Evolutionary conservation across 2,113 vertebrate genomes (phyloP).

Genomic region (Haemorhous mexicanus): DNA sequence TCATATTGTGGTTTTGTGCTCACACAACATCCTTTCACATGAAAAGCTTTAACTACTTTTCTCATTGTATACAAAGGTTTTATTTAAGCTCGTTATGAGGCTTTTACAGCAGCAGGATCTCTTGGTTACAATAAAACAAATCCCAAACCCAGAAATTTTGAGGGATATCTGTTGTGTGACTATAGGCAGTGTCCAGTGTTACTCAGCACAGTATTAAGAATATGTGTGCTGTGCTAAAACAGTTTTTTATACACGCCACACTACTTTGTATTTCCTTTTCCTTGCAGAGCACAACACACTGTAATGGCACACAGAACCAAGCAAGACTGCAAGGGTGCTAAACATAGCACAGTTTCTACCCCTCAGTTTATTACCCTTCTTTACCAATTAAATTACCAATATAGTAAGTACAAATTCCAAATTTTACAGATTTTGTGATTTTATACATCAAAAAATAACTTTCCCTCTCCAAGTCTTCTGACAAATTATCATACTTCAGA

Average conservation of each 20-base stretch:
- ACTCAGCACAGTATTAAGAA: background rate
- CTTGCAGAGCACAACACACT: background rate
- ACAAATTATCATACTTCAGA: background rate
- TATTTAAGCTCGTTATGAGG: background rate
- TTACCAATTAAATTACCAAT: background rate
- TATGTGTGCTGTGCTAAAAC: accelerated
- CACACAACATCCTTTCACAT: background rate
- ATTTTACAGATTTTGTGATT: background rate
- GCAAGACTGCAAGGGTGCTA: background rate
- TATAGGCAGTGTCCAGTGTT: background rate
- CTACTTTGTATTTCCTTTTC: background rate
- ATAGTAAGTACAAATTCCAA: background rate
- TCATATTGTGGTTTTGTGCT: background rate
- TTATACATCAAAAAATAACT: background rate
- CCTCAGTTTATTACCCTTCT: background rate
- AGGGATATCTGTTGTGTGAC: background rate
- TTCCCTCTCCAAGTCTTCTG: background rate
- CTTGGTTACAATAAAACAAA: background rate
- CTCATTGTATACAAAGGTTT: background rate
- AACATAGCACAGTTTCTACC: background rate
- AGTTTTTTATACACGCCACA: background rate
- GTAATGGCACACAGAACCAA: background rate
- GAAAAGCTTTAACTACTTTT: background rate
- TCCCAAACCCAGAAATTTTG: background rate
- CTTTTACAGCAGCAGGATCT: background rate